Conservation (phyloP, 1,140 invertebrate species). For the Nephila pilipes region DNA sequence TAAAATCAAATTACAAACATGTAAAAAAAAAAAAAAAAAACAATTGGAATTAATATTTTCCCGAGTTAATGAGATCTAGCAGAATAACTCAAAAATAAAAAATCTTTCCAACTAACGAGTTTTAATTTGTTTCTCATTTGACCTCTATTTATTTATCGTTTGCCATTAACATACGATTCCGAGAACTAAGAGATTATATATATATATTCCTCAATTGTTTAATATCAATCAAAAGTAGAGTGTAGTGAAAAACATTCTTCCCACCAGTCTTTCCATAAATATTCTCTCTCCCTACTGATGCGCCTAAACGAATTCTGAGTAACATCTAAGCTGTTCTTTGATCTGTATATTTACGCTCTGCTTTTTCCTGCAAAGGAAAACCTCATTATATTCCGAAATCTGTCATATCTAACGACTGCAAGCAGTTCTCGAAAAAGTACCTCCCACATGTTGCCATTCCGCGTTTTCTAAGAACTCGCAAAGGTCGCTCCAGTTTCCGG, state of each 20-base stretch:
- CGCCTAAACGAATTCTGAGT: background rate
- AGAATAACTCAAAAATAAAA: too few relatives aligned
- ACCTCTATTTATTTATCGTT: background rate
- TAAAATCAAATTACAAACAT: too few relatives aligned
- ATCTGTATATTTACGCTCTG: slow-evolving; percentile 25
- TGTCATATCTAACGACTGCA: slow-evolving; percentile 31
- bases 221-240: background rate
- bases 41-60: too few relatives aligned
- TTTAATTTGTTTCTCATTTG: too few relatives aligned
- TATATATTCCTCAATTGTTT: too few relatives aligned
- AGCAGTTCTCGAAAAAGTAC: slow-evolving; percentile 7
- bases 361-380: slow-evolving; percentile 19
- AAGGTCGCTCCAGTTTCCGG: slow-evolving; percentile 33
- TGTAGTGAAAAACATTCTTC: background rate
- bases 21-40: too few relatives aligned
- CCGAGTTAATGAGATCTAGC: too few relatives aligned
- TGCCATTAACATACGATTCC: background rate
- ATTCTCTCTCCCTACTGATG: background rate
- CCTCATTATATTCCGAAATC: slow-evolving; percentile 31
- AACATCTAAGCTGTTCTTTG: background rate
- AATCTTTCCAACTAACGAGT: too few relatives aligned
- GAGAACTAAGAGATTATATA: background rate
- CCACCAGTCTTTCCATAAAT: background rate
- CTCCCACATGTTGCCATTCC: slow-evolving; percentile 27
- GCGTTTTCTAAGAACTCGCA: background rate